These are phyloP conservation scores for Sinocyclocheilus rhinocerous DNA, from an alignment of 2,113 vertebrate genomes.

Conservation along the genomic window DNA sequence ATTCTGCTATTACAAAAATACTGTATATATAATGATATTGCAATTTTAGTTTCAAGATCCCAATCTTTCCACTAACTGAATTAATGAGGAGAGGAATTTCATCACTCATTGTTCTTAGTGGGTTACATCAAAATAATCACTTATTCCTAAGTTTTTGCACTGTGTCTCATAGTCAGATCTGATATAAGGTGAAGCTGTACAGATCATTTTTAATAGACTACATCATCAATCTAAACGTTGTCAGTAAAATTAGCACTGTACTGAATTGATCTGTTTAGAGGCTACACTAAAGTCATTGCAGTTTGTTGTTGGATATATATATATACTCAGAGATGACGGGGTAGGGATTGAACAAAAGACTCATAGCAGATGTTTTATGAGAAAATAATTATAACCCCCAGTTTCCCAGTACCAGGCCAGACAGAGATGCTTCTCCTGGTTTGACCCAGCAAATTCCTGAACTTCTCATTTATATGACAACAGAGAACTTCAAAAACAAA, in stretches of 20 bases:
- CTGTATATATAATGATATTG: too few species aligned
- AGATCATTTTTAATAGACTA: too few species aligned
- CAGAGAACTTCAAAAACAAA: slow-evolving; percentile 1
- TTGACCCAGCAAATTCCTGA: slow-evolving; percentile 9
- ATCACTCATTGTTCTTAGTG: background rate
- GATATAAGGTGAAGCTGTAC: too few species aligned
- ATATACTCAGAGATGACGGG: background rate
- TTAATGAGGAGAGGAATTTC: background rate
- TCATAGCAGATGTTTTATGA: slow-evolving; percentile 46
- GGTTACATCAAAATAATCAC: background rate
- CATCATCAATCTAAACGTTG: too few species aligned
- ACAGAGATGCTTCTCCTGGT: background rate
- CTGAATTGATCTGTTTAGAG: too few species aligned
- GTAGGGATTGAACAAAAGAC: slow-evolving; percentile 10
- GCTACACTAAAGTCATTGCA: background rate
- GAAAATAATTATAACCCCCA: slow-evolving; percentile 4
- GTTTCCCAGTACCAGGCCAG: background rate
- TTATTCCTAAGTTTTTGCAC: background rate
- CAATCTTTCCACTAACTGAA: background rate
- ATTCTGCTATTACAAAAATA: too few species aligned
- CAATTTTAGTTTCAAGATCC: too few species aligned
- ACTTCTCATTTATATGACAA: slow-evolving; percentile 14
- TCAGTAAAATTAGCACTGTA: too few species aligned
- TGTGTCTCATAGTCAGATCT: too few species aligned
- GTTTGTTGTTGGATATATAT: background rate